phyloP scores from a whole-genome alignment of 2,113 vertebrate species.

The Thymallus thymallus region DNA sequence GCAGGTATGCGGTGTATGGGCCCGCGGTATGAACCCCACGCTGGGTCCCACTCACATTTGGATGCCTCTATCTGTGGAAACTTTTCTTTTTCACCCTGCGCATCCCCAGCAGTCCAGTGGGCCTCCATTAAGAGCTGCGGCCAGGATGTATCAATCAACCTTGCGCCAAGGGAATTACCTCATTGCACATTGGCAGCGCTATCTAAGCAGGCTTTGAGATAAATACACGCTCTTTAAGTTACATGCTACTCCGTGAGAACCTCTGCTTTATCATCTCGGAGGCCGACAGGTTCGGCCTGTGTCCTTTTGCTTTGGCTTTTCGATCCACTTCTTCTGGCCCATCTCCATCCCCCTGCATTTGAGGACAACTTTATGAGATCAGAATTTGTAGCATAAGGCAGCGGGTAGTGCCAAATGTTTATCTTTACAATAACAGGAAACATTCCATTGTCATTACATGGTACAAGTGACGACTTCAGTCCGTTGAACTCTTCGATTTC shows the following conservation, averaged over 20 bases:
- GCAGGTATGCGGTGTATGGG: constrained; percentile 39
- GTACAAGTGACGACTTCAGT: no score
- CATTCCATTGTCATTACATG: no score
- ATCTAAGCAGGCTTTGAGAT: constrained; percentile 71
- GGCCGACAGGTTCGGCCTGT: constrained; percentile 26
- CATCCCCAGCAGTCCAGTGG: constrained; percentile 24
- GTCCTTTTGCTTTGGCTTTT: constrained; percentile 22
- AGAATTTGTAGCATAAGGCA: no score
- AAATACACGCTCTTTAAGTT: constrained; percentile 65
- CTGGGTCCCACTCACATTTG: constrained; percentile 58
- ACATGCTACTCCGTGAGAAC: constrained; percentile 66
- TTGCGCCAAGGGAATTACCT: constrained; percentile 72
- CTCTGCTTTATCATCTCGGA: constrained; percentile 56
- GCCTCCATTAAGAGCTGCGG: constrained; percentile 49
- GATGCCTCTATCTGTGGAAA: constrained; percentile 69
- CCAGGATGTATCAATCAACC: constrained; percentile 73
- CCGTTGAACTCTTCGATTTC: no score
- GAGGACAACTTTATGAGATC: no score
- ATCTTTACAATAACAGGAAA: no score
- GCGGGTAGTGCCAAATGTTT: no score
- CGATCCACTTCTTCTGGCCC: background rate
- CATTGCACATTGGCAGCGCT: constrained; percentile 69
- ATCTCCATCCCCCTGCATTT: background rate
- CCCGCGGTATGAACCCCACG: constrained; percentile 35
- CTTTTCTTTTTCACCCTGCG: constrained; percentile 24